Base-by-base conservation (phyloP, 1,140 invertebrate species). In the Drosophila yakuba region DNA sequence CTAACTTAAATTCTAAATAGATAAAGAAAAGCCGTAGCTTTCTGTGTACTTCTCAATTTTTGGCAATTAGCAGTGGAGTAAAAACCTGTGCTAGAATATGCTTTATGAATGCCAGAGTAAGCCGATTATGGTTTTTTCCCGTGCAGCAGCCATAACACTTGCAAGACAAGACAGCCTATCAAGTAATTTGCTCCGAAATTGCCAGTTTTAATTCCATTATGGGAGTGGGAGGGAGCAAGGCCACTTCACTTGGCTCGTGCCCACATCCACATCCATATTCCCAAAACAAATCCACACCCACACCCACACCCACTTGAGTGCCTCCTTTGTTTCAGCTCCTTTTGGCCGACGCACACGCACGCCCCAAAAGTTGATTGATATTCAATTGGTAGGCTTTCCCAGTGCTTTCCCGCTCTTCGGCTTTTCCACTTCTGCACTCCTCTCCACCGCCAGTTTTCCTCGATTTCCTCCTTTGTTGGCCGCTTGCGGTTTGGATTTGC, bases 161-260 rank as follows among this genome's bases (percentile, higher is more conserved):
- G 57, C 54, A 63, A 80, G 44, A 71, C 71, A 63, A 47, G 50
- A 69, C 59, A 64, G 72, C 59, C 73, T 84, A 78, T 84, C 80
- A 77, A 84, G 58, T 67, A 80, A 72, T 80, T 81, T 55, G 63
- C 44, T 39, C 64, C 58, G 57, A 84, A 84, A 90, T 90, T 77
- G 81, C 56, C 86, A 83, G 81, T 90, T 86, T 90, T 90, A 90
- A 90, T 90, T 90, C 86, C 86, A 90, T 90, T 90, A 90, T 68
- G 61, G 10, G 28, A 41, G 25, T 25, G 52, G 45, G 32, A 8
- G 32, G 52, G 17, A 45, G n/a, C 64, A 41, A 35, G 38, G 64
- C 60, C 60, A 58, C 74, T 74, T 63, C 38, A 23, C 54, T 76
- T 47, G 28, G 14, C 43, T 25, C 4, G 41, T 32, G 7, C 32